Base-by-base conservation (phyloP, 2,113 vertebrate genomes). In the Pycnonotus jocosus region DNA sequence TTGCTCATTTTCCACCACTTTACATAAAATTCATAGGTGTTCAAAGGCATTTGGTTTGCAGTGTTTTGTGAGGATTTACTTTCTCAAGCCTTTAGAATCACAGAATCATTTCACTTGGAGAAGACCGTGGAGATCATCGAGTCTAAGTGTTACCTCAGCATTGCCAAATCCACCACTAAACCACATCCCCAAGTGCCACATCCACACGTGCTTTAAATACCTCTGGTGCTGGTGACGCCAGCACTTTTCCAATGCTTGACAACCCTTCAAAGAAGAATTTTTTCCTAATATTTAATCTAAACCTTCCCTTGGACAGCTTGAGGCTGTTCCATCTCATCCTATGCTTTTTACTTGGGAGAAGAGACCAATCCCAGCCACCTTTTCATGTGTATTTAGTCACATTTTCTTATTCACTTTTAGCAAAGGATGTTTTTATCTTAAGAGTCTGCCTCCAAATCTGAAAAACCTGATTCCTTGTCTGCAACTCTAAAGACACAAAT, bases 301-400 rank as follows among this genome's bases (percentile, higher is more conserved):
- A 27, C 33, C 38, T 42, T 66, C 30, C 30, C 35, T 66, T 40
- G 35, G 25, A 42, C 25, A 35, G 4, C 21, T 50, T 57, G 35
- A 35, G 30, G 60, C 35, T 57, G 31, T 50, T 70, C 15, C 25
- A 25, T 56, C 35, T 72, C 15, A 42, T 42, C 27, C 21, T 64
- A 35, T 35, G 40, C 40, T 64, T 54, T 38, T 64, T 31, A 35
- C 28, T 9, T 56, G 66, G 42, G 17, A 80, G 48, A 62, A 79
- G 24, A 38, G 47, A 38, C n/a, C 0, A 1, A 70, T 53, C 47
- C 30, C 38, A 20, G 11, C 20, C 0, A 0, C n/a, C 24, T 47
- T 47, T 38, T n/a, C 6, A 2, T 42, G 11, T 42, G 23, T 70
- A 47, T 61, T 86, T 51, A 68, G 37, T 42, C 28, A 48, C 11